Evolutionary conservation across 2,113 vertebrate species (phyloP).

Genomic region (Eretmodus cyanostictus): DNA sequence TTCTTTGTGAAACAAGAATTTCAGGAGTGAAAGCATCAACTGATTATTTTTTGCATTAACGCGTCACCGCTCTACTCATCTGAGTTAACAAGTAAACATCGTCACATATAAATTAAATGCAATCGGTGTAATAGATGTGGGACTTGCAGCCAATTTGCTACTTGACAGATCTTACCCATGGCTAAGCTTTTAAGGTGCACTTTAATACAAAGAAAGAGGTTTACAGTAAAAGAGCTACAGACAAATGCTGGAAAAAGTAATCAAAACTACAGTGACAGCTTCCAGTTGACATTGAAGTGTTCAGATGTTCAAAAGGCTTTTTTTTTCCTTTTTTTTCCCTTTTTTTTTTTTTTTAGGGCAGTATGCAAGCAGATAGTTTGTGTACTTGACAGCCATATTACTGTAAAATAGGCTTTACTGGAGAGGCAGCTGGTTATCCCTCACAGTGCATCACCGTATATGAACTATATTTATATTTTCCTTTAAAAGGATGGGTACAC

Average conservation of each 20-base stretch:
- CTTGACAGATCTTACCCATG: neutral
- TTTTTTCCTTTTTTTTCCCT: fast-evolving
- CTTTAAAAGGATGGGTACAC: neutral
- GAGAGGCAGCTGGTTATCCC: neutral
- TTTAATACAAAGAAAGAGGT: neutral
- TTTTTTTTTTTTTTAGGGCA: neutral
- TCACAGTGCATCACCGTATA: neutral
- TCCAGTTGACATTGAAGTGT: neutral
- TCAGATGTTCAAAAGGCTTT: neutral
- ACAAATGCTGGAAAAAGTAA: neutral
- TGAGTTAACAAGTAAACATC: neutral
- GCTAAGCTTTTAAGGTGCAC: neutral
- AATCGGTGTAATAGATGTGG: neutral
- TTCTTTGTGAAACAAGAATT: neutral
- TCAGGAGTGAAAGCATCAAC: neutral
- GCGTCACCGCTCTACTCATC: neutral
- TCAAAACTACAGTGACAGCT: neutral
- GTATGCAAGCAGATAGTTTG: neutral
- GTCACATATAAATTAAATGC: neutral
- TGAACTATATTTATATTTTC: neutral
- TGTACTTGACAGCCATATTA: neutral
- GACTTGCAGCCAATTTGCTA: neutral
- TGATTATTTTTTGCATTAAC: neutral
- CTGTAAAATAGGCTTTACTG: neutral
- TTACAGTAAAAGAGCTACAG: neutral